Evolutionary conservation across 2,797 vertebrate species (phyloP).

Genomic region (Sebastes vulpes): DNA sequence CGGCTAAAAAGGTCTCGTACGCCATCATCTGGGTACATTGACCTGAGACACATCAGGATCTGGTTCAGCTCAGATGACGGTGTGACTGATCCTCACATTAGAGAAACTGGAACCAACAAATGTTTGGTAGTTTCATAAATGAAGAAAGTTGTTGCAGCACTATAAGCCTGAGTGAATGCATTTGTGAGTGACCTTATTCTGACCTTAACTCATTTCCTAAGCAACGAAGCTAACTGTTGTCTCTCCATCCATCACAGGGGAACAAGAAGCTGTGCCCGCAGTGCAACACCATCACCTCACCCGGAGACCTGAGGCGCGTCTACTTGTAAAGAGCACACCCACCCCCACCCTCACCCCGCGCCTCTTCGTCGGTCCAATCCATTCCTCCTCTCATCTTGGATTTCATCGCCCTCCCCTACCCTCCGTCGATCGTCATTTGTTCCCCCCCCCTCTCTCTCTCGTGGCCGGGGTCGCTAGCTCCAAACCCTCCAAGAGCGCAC

Average conservation of each 20-base stretch:
- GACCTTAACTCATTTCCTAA: neutral
- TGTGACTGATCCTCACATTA: neutral
- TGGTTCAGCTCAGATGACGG: neutral
- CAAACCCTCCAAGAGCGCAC: conserved; percentile 40
- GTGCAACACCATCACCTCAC: conserved; percentile 99
- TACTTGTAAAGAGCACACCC: conserved; percentile 93
- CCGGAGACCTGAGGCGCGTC: conserved; percentile 97
- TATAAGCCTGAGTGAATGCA: neutral
- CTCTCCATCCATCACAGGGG: conserved; percentile 86
- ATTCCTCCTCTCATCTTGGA: conserved; percentile 52
- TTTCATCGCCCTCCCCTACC: conserved; percentile 19
- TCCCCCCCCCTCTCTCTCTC: neutral
- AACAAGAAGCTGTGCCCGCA: conserved; percentile 99
- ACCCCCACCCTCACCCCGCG: neutral
- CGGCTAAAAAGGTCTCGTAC: neutral
- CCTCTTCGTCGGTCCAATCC: conserved; percentile 48
- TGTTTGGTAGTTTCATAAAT: neutral
- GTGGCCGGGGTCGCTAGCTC: conserved; percentile 19
- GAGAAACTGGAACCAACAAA: neutral
- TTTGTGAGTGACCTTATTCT: neutral
- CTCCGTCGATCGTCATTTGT: conserved; percentile 8
- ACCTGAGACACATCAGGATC: neutral
- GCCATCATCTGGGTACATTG: neutral
- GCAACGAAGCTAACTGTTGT: neutral
- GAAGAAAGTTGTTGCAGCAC: neutral